Evolutionary conservation across 2,797 vertebrate genomes (phyloP), one percentile per base, ranked within the genome.

Genomic region (Champsocephalus esox): DNA sequence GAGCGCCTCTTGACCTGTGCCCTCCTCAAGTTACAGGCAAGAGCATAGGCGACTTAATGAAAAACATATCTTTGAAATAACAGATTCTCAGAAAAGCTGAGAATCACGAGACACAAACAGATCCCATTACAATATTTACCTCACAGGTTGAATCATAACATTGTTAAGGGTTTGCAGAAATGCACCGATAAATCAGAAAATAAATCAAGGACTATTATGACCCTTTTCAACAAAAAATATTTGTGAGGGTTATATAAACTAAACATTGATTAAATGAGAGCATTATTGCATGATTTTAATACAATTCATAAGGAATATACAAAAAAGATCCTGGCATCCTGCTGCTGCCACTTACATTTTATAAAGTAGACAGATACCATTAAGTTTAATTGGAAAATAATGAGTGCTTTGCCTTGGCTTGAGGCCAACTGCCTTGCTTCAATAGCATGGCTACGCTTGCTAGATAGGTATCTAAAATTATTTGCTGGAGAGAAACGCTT

Each of bases 301-400:
- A 38, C 34, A 38, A 7, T 38, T 38, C 8, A 38, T 38, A 7
- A 38, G 6, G 6, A 38, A 38, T 6, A 5, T 14, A 55, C 17
- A 49, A 12, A 77, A 50, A 49, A 19, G 16, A 44, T 44, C 6
- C 41, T 2, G 10, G 28, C 45, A 9, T 24, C 11, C 45, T 65
- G 65, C 43, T 46, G 44, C 43, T 55, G 54, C n/a, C 58, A 67
- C 28, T 52, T 68, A 41, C 58, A 52, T 52, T 24, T 19, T 17
- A 28, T 46, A 28, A 71, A 70, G 48, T 56, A 38, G 64, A 77
- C 64, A 41, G 51, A 80, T 63, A 75, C 51, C 48, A 51, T 24
- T 55, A 60, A 56, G 44, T 77, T 77, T 87, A 82, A 88, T 79
- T 79, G 79, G 70, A 81, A 87, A 87, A 77, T 88, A 85, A 85